Evolutionary conservation across 1,140 invertebrate species (phyloP).

Genomic region (Tetraneura akinire): DNA sequence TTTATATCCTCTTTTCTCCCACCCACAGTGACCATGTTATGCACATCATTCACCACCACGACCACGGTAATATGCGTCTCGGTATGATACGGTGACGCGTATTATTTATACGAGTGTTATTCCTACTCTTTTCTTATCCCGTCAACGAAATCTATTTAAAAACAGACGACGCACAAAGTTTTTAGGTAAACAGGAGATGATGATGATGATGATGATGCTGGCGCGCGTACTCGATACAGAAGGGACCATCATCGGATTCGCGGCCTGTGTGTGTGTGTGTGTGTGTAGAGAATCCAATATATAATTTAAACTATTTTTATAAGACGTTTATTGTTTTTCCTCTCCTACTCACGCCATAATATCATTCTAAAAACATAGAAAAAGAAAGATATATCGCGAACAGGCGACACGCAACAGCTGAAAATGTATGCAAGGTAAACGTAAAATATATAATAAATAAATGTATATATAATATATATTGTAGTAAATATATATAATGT

Average conservation of each 20-base stretch:
- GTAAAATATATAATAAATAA: no score
- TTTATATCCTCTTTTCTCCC: no score
- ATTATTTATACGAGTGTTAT: background rate
- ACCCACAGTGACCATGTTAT: no score
- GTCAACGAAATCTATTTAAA: conserved; percentile 35
- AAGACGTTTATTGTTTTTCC: conserved; percentile 26
- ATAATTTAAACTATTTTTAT: conserved; percentile 29
- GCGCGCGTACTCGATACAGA: background rate
- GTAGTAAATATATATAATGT: no score
- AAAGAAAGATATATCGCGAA: background rate
- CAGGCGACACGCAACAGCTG: no score
- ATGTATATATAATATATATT: no score
- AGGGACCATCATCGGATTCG: background rate
- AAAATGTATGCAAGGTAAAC: no score
- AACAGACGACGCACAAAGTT: conserved; percentile 27
- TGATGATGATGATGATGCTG: background rate
- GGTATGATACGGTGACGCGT: background rate
- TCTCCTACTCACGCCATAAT: background rate
- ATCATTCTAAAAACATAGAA: background rate
- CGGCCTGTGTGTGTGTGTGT: background rate
- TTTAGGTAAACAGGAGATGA: conserved; percentile 34
- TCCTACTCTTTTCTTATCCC: background rate
- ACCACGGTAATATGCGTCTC: no score
- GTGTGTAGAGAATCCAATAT: conserved; percentile 8
- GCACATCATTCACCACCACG: no score